Evolutionary conservation across 1,140 invertebrate species (phyloP), one percentile per base, ranked within the genome.

Genomic region (Drosophila truncata): DNA sequence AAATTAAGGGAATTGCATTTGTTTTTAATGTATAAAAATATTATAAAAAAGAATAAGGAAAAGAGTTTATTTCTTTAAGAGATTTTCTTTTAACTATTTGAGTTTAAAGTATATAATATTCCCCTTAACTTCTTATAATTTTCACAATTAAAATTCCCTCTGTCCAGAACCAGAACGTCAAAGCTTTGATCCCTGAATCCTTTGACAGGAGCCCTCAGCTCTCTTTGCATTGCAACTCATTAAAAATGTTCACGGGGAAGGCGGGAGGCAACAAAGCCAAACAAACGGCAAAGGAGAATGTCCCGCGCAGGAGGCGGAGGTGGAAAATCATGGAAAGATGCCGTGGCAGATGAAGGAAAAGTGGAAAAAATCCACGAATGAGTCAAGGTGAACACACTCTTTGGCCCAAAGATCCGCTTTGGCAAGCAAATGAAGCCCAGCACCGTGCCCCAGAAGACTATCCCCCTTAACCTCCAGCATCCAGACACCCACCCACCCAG

Each of bases 201-300:
- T 72, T 72, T 72, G 67, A 60, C 54, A 72, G 54, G 50, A 27
- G 11, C 14, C 66, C 66, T 31, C 27, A 23, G n/a, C n/a, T n/a
- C 14, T 41, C 71, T 55, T 61, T 75, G 55, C 54, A 39, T 49
- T 55, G 70, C 47, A 81, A 81, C 78, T 80, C 79, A 81, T 81
- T 80, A 81, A 80, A 80, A 81, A 71, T 71, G 69, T 67, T 67
- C 60, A 80, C 55, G 52, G 33, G 33, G 47, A n/a, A n/a, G n/a
- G n/a, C n/a, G 52, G 27, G 13, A 49, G 42, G 55, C 39, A 78
- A 78, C 74, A 78, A 78, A 78, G 57, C 31, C 49, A 62, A 57
- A 33, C 49, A 46, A 67, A 59, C 33, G 44, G 62, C 27, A 74
- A 67, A 55, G 47, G 16, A 29, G 44, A 13, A 27, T 35, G 25